Base-by-base conservation (phyloP, 1,140 invertebrate genomes). In the Grapholita molesta region DNA sequence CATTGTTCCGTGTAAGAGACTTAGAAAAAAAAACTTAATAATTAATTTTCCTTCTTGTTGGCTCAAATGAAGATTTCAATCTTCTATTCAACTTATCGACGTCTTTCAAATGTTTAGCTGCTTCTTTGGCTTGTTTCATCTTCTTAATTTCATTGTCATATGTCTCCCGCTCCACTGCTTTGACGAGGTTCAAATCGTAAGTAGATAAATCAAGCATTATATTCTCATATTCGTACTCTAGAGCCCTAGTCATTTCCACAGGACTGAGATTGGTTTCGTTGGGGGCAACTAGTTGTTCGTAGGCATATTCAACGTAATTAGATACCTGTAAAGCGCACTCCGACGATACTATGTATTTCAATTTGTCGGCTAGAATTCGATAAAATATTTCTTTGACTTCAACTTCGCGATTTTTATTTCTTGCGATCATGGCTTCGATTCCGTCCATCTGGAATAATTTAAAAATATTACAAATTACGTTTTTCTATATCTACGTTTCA, bases 261-360 rank as follows among this genome's bases (percentile, higher is more conserved):
- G 90, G 90, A 66, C 92, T 93, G 7, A 94, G 78, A 11, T 92
- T 92, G 8, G 94, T 93, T 65, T 94, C 87, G 72, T 91, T 95
- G 15, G 92, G 84, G 0, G 89, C 92, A 11, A 95, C 90, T 15
- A 94, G 85, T 48, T 90, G 91, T 75, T 95, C 94, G 76, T 95
- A 96, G 15, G 94, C 89, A 73, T 95, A 94, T 78, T 95, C 94
- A 5, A 95, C 90, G 71, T 93, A 94, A 28, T 94, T 93, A 67
- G 92, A 91, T 68, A 95, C 82, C 73, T 93, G 90, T 18, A 95
- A 77, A 0, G 93, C 90, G 1, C 92, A 90, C 42, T 94, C 92
- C 3, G 94, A 94, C 64, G 93, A 93, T 1, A 95, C 80, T 21
- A 88, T 71, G 70, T 81, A 77, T 24, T 72, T 74, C 25, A 91